Conservation (phyloP, 2,113 vertebrate species). For the Oncorhynchus keta region DNA sequence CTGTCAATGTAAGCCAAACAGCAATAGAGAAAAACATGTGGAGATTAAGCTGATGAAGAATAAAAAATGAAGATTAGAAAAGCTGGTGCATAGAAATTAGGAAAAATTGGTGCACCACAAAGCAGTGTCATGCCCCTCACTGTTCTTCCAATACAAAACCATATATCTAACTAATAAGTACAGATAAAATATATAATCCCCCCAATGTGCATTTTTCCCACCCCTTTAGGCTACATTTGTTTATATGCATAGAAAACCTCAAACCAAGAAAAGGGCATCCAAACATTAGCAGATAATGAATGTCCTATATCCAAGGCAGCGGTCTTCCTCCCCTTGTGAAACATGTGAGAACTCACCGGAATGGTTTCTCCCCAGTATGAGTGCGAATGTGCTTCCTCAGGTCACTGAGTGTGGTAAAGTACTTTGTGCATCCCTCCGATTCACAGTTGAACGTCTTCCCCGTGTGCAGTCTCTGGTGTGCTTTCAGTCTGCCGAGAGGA, state of each 20-base stretch:
- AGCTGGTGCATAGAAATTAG: neutral
- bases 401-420: constrained; percentile 99
- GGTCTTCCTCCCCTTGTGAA: neutral
- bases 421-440: constrained; percentile 98
- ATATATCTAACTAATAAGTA: neutral
- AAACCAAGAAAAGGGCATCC: neutral
- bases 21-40: neutral
- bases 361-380: constrained; percentile 98
- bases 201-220: neutral
- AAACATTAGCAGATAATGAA: neutral
- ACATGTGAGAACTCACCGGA: constrained; percentile 78
- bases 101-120: neutral
- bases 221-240: neutral
- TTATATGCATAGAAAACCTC: neutral
- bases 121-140: too few relatives aligned
- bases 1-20: neutral
- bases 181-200: neutral
- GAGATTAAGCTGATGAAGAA: too few relatives aligned
- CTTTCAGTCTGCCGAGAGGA: constrained; percentile 87
- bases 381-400: constrained; percentile 99
- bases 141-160: too few relatives aligned
- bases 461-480: constrained; percentile 98
- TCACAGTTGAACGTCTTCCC: constrained; percentile 99
- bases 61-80: neutral
- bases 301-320: neutral